Conservation (phyloP, 2,888 invertebrate species). For the Abscondita cerata region DNA sequence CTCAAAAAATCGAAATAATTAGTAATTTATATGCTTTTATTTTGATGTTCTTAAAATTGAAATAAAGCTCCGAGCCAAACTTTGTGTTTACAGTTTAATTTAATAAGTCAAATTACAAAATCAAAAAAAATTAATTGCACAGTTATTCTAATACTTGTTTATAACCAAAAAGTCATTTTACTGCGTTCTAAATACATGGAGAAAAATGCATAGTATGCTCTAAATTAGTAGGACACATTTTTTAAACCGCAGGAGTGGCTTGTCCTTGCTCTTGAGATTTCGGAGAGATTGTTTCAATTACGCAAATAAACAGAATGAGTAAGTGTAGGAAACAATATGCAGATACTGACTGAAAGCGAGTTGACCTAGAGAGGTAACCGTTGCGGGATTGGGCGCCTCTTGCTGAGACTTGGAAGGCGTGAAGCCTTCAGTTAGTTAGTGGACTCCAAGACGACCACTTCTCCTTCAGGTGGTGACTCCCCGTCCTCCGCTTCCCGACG, state of each 20-base stretch:
- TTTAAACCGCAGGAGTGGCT: constrained; percentile 1
- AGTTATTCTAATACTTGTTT: no score
- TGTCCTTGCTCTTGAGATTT: constrained; percentile 39
- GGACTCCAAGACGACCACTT: constrained; percentile 53
- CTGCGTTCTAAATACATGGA: no score
- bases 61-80: no score
- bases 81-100: no score
- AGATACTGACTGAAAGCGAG: constrained; percentile 43
- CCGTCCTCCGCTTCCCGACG: constrained; percentile 46
- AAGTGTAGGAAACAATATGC: constrained; percentile 47
- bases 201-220: no score
- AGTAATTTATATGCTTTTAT: no score
- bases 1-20: no score
- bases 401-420: constrained; percentile 50
- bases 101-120: no score
- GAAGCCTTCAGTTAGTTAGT: constrained; percentile 51
- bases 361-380: constrained; percentile 55
- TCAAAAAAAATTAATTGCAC: no score
- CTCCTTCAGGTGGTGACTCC: constrained; percentile 45
- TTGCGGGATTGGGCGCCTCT: constrained; percentile 50
- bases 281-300: constrained; percentile 32
- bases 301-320: constrained; percentile 38
- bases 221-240: no score
- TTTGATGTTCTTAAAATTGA: no score
- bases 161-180: no score